These are phyloP conservation scores for Sipha flava DNA, from an alignment of 1,140 invertebrate species.

Conservation along the genomic window DNA sequence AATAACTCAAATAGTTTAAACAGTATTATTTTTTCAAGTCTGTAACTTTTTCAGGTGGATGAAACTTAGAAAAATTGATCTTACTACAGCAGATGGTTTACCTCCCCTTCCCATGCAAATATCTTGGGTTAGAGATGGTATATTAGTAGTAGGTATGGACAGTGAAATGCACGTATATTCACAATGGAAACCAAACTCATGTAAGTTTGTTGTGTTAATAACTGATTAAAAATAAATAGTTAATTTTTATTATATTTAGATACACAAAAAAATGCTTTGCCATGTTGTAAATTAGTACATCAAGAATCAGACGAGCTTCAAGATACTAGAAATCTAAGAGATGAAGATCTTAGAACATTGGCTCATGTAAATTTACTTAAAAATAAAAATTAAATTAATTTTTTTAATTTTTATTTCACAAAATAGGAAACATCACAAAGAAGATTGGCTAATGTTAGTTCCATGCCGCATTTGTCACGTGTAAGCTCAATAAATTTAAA, in stretches of 20 bases:
- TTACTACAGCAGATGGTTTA: slow-evolving; percentile 89
- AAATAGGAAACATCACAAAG: slow-evolving; percentile 56
- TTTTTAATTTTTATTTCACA: neutral
- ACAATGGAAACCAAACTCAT: slow-evolving; percentile 78
- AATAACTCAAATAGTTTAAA: neutral
- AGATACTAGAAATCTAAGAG: slow-evolving; percentile 65
- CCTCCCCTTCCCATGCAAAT: slow-evolving; percentile 96
- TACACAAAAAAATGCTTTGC: neutral
- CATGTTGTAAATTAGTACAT: slow-evolving; percentile 37
- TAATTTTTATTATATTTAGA: slow-evolving; percentile 33
- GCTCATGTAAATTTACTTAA: slow-evolving; percentile 44
- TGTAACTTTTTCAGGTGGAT: slow-evolving; percentile 62
- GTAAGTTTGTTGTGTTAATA: slow-evolving; percentile 38
- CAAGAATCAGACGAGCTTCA: slow-evolving; percentile 55
- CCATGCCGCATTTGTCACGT: slow-evolving; percentile 68
- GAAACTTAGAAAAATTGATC: slow-evolving; percentile 81
- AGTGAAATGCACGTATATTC: slow-evolving; percentile 99
- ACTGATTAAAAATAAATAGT: no score
- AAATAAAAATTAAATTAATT: neutral
- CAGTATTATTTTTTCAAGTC: neutral
- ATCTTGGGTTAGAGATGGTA: slow-evolving; percentile 95
- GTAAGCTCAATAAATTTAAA: slow-evolving; percentile 75
- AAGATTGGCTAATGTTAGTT: slow-evolving; percentile 59
- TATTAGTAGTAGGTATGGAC: slow-evolving; percentile 97
- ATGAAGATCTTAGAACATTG: slow-evolving; percentile 66